Percentiles rank a stretch among this genome's conserved stretches.
These are phyloP conservation scores for Lycocorax pyrrhopterus DNA, from an alignment of 2,113 vertebrate genomes.

Conservation along the genomic window DNA sequence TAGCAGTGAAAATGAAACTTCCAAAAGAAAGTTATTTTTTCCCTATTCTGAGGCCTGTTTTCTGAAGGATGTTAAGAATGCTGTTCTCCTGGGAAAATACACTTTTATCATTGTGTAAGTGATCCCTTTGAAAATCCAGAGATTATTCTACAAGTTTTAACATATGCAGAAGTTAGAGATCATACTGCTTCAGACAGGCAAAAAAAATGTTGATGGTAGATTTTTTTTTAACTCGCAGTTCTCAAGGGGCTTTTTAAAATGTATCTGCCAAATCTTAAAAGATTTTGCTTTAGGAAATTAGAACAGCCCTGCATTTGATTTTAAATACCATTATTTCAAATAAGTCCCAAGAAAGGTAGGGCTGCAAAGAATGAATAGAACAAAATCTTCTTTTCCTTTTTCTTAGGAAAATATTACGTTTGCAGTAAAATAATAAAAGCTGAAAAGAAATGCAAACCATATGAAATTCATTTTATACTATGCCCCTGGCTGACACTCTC, in stretches of 20 bases:
- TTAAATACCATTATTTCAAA: constrained; percentile 23
- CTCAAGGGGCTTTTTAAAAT: not conserved
- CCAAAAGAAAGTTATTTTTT: not conserved
- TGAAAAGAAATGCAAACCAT: constrained; percentile 6
- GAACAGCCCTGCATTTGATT: not conserved
- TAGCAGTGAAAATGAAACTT: not conserved
- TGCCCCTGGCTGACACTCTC: not conserved
- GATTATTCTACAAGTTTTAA: constrained; percentile 10
- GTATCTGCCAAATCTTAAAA: not conserved
- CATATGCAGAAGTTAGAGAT: not conserved
- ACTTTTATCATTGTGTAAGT: constrained; percentile 1
- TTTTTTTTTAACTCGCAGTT: not conserved
- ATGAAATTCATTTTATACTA: not conserved
- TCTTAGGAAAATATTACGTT: not conserved
- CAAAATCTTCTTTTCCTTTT: not conserved
- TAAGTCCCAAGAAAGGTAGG: constrained; percentile 2
- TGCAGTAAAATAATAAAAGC: constrained; percentile 29
- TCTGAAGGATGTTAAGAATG: not conserved
- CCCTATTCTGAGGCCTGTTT: not conserved
- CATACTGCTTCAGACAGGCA: not conserved
- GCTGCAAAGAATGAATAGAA: not conserved
- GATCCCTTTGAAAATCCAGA: constrained; percentile 42
- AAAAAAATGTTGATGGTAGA: not conserved
- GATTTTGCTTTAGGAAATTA: constrained; percentile 41
- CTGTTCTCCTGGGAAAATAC: not conserved